Evolutionary conservation across 1,140 invertebrate species (phyloP).

Genomic region (Papilio polyxenes): DNA sequence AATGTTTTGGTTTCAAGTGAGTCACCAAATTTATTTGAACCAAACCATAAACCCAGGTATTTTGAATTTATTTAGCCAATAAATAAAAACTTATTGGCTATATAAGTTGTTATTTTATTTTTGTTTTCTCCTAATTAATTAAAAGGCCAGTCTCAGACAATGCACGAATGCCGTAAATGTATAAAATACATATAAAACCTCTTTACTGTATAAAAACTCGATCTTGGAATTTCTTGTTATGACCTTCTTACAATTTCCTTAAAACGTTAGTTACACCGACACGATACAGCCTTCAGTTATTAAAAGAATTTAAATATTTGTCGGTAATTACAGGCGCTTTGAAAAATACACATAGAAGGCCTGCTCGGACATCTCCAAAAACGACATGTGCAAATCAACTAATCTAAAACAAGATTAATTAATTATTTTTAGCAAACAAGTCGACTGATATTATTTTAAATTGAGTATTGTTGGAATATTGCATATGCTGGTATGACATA

Average conservation of each 20-base stretch:
- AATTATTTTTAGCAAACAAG: too few relatives aligned
- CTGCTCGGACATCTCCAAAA: neutral
- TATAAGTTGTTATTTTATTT: neutral
- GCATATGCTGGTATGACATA: neutral
- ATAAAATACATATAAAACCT: neutral
- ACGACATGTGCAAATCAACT: neutral
- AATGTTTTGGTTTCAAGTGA: neutral
- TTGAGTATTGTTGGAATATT: neutral
- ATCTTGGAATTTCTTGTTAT: conserved; percentile 14
- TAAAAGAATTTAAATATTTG: conserved; percentile 16
- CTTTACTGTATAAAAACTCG: conserved; percentile 5
- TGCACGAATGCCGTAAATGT: neutral
- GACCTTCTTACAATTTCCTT: conserved; percentile 21
- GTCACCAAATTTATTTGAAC: neutral
- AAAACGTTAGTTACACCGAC: conserved; percentile 11
- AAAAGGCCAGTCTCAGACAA: neutral
- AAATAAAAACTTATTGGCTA: neutral
- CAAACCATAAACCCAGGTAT: neutral
- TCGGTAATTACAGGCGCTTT: neutral
- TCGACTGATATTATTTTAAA: neutral
- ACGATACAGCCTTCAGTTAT: conserved; percentile 17
- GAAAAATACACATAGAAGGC: neutral
- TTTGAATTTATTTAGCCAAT: neutral
- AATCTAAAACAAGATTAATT: too few relatives aligned
- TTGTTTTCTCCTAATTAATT: neutral